Base-by-base conservation (phyloP, 2,888 invertebrate genomes). In the Polia nebulosa region DNA sequence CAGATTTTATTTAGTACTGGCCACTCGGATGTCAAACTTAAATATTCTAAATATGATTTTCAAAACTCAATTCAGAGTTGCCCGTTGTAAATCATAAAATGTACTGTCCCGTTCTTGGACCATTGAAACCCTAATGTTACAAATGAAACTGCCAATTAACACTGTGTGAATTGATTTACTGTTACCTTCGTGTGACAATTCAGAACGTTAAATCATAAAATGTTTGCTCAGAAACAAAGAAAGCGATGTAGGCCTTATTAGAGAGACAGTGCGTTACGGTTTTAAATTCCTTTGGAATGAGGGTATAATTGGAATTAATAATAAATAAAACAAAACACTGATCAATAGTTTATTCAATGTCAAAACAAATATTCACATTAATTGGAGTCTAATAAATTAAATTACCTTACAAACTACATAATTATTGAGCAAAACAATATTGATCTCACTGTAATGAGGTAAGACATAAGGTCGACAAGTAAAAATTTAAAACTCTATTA, bases 81-180 rank as follows among this genome's bases (percentile, higher is more conserved):
- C 80, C 88, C 78, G 86, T 78, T 55, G 81, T 84, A 85, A 90
- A 88, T 87, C 89, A 79, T 87, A 85, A 86, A 89, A 87, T 85
- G 80, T 73, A 94, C 93, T 94, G 93, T 85, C 81, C 80, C 84
- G 84, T 83, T 86, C 61, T 74, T 85, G 77, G 70, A 72, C 79
- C 79, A 76, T 78, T 74, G 81, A 81, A 82, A 83, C 87, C 85
- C 82, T 87, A 90, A 84, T 78, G 85, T 88, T 88, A 88, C 88
- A 90, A 91, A 93, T 92, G 91, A 90, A 91, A 88, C 87, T 83
- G 84, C 84, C 90, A 93, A 93, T 95, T 95, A 95, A 91, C 95
- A 93, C 82, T 74, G 87, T 91, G 93, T 90, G 90, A 93, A 91
- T 88, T 84, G 82, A 81, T 89, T 87, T 88, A 95, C 95, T 91